Percentiles rank a stretch among this genome's conserved stretches.
Evolutionary conservation across 1,140 invertebrate genomes (phyloP).

Genomic region (Micrasema minimum): DNA sequence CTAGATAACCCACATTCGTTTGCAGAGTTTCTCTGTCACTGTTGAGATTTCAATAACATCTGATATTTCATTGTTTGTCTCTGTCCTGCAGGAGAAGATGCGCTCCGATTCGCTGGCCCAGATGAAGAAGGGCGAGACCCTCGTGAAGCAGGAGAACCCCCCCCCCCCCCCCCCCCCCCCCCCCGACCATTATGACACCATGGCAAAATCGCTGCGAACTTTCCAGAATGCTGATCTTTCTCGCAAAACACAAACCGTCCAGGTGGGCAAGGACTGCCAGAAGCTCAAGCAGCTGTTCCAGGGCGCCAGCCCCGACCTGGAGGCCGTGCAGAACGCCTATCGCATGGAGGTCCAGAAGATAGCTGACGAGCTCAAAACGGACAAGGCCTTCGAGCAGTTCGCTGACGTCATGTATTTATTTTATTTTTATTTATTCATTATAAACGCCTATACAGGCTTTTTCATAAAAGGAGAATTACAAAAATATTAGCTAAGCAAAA

Average conservation of each 20-base stretch:
- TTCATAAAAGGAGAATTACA: too few relatives aligned
- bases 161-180: too few relatives aligned
- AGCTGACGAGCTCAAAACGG: conserved; percentile 72
- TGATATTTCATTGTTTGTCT: neutral
- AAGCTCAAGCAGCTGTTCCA: neutral
- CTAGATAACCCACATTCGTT: too few relatives aligned
- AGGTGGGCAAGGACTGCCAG: conserved; percentile 2
- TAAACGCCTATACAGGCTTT: too few relatives aligned
- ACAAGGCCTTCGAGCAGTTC: conserved; percentile 74
- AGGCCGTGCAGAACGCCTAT: neutral
- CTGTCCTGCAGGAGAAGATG: conserved; percentile 5
- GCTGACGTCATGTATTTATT: conserved; percentile 71
- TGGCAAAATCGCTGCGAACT: neutral
- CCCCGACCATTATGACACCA: neutral
- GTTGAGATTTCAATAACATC: neutral
- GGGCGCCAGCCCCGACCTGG: too few relatives aligned
- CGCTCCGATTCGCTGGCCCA: neutral
- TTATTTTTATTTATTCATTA: too few relatives aligned
- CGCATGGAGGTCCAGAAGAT: conserved; percentile 69
- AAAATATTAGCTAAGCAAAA: too few relatives aligned
- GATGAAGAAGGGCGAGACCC: neutral
- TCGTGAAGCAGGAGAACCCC: conserved; percentile 1
- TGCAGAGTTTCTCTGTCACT: too few relatives aligned
- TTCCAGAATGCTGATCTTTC: too few relatives aligned
- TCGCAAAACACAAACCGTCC: too few relatives aligned